Evolutionary conservation across 1,140 invertebrate genomes (phyloP), one percentile per base, ranked within the genome.

Genomic region (Tribolium castaneum): DNA sequence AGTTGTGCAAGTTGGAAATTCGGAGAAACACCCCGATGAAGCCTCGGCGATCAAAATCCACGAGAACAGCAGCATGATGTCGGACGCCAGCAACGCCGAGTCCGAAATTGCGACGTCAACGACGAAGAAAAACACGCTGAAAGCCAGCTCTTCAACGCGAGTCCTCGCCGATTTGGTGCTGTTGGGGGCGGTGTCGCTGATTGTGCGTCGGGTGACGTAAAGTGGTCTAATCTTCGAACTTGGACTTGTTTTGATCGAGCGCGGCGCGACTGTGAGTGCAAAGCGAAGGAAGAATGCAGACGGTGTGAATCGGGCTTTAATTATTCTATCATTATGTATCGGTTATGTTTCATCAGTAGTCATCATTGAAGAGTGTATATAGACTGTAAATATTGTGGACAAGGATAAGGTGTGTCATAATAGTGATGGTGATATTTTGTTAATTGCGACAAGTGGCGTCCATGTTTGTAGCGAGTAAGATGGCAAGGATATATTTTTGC

Each of bases 51-150:
- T 56, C 50, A 77, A 81, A 25, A 82, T 82, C 73, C 75, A 82
- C 10, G 80, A 83, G 39, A 81, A 83, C 74, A 75, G 54, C 12
- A 79, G 75, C 56, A 84, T 85, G 80, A 78, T 82, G 66, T 77
- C 81, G 1, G 81, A 84, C 54, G 51, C 50, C 35, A 59, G 22
- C 14, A 54, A 74, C 25, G 70, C 22, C 3, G 70, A 73, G n/a
- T 34, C 19, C 30, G 51, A 54, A 13, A 52, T 39, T 14, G 51
- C 51, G 3, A 9, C 30, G 35, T 22, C 51, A 35, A 35, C 51
- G 54, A 35, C 39, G 51, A 56, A 34, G 19, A 75, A 75, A 34
- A 59, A 9, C n/a, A 34, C 12, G 16, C 16, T 30, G 9, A 19
- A 30, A 13, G n/a, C 50, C 49, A 52, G 12, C 34, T 35, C 71